Conservation (phyloP, 2,888 invertebrate genomes). For the Diadromus collaris region DNA sequence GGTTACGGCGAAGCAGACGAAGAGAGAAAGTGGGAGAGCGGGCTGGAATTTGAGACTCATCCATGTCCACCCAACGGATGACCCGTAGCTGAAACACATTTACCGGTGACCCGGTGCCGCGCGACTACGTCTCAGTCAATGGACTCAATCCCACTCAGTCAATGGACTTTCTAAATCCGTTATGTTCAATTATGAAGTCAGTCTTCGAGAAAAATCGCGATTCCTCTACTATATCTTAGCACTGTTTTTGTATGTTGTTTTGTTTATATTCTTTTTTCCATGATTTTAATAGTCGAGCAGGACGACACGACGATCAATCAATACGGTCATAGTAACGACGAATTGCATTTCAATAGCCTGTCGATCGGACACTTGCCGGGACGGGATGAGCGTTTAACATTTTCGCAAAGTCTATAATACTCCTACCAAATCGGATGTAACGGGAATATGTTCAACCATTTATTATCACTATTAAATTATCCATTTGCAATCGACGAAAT, state of each 20-base stretch:
- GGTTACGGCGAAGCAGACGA: slow-evolving; percentile 30
- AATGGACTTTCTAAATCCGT: slow-evolving; percentile 77
- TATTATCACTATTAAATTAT: no score
- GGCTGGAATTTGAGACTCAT: slow-evolving; percentile 41
- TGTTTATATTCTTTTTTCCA: neutral
- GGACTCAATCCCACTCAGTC: slow-evolving; percentile 64
- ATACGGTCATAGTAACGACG: neutral
- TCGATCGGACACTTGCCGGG: neutral
- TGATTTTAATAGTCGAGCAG: neutral
- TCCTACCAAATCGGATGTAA: no score
- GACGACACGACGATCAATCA: no score
- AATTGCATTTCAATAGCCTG: neutral
- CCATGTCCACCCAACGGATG: slow-evolving; percentile 30
- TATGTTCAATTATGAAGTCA: slow-evolving; percentile 73
- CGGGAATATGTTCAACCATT: no score
- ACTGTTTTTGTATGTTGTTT: neutral
- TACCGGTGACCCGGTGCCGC: slow-evolving; percentile 26
- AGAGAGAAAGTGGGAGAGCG: slow-evolving; percentile 30
- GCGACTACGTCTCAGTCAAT: slow-evolving; percentile 55
- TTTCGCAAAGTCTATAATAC: no score
- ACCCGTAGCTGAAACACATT: slow-evolving; percentile 42
- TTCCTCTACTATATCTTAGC: neutral
- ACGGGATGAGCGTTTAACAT: neutral
- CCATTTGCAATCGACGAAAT: no score
- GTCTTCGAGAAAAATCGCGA: slow-evolving; percentile 37